Percentiles rank a stretch among this genome's conserved stretches.
phyloP scores from a whole-genome alignment of 2,113 vertebrate genomes.

The Vulpes vulpes region DNA sequence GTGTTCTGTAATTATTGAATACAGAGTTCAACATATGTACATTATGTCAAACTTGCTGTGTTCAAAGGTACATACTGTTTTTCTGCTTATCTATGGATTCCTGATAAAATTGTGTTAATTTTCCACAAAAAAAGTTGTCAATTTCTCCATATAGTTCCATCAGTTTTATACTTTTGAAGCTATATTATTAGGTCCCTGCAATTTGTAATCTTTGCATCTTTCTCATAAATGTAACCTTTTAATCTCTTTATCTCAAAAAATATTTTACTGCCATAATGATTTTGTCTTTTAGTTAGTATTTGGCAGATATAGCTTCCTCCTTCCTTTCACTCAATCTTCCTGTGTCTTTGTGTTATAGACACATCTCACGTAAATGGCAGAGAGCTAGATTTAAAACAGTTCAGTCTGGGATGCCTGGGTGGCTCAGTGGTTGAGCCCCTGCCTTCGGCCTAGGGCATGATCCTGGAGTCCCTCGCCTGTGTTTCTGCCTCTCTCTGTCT shows the following conservation, averaged over 20 bases:
- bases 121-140: not conserved
- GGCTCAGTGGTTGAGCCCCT: too few relatives aligned
- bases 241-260: not conserved
- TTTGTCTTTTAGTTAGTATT: not conserved
- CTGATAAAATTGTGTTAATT: not conserved
- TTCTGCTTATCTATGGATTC: too few relatives aligned
- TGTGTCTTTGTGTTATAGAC: not conserved
- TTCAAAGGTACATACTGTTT: not conserved
- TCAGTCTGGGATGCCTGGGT: not conserved
- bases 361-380: not conserved
- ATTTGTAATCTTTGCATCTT: not conserved
- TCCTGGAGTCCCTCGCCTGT: too few relatives aligned
- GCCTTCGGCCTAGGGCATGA: too few relatives aligned
- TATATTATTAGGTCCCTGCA: not conserved
- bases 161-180: not conserved
- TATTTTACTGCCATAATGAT: not conserved
- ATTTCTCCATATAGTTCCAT: not conserved
- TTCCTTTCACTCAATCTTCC: not conserved
- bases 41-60: not conserved
- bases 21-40: not conserved
- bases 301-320: not conserved
- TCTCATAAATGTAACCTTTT: not conserved
- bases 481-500: too few relatives aligned
- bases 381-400: not conserved
- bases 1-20: not conserved